phyloP scores from a whole-genome alignment of 2,888 invertebrate genomes.

The Ceramica pisi region DNA sequence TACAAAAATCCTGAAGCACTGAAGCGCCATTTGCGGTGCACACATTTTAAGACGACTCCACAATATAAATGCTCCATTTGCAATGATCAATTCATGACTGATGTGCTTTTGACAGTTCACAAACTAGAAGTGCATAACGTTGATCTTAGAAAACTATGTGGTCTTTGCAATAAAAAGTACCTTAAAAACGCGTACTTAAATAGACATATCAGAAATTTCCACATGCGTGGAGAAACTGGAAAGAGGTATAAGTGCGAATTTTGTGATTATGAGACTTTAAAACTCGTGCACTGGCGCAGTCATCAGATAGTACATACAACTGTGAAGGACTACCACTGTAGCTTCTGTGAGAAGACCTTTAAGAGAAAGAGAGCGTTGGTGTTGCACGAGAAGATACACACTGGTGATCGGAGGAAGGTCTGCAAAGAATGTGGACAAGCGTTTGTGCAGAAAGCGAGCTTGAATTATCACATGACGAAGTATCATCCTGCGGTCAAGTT shows the following conservation, averaged over 20 bases:
- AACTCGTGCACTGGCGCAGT: slow-evolving; percentile 71
- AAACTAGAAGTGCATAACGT: slow-evolving; percentile 79
- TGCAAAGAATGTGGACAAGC: slow-evolving; percentile 83
- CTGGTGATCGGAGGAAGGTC: slow-evolving; percentile 81
- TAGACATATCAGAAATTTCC: slow-evolving; percentile 81
- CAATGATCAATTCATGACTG: slow-evolving; percentile 74
- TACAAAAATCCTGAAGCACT: slow-evolving; percentile 74
- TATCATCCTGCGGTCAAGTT: slow-evolving; percentile 81
- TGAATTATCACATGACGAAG: slow-evolving; percentile 86
- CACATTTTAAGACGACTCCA: slow-evolving; percentile 78
- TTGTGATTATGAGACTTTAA: slow-evolving; percentile 70
- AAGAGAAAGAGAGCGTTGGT: slow-evolving; percentile 78
- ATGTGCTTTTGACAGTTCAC: slow-evolving; percentile 75
- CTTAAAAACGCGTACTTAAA: slow-evolving; percentile 77
- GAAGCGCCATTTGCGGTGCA: slow-evolving; percentile 74
- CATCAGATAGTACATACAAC: slow-evolving; percentile 85
- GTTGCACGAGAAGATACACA: slow-evolving; percentile 84
- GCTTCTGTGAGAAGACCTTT: slow-evolving; percentile 85
- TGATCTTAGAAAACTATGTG: slow-evolving; percentile 81
- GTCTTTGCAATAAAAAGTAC: slow-evolving; percentile 80
- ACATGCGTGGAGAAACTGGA: slow-evolving; percentile 78
- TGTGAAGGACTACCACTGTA: slow-evolving; percentile 83
- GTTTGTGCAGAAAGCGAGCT: slow-evolving; percentile 86
- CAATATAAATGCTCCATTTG: slow-evolving; percentile 75
- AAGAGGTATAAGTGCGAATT: slow-evolving; percentile 78